Percentiles rank a stretch among this genome's conserved stretches.
phyloP scores from a whole-genome alignment of 2,113 vertebrate genomes.

The Leptodactylus fuscus region DNA sequence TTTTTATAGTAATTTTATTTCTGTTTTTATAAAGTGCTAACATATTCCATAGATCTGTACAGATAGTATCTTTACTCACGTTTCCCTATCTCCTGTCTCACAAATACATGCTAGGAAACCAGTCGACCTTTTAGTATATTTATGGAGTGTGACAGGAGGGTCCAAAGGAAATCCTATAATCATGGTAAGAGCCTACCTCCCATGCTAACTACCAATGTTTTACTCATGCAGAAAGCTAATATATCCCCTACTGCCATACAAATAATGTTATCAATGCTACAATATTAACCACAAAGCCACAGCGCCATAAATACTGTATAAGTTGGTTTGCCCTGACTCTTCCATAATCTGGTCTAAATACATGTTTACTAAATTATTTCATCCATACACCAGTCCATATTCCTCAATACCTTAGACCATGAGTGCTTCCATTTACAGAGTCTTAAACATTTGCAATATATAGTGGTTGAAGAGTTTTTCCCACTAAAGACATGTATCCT shows the following conservation, averaged over 20 bases:
- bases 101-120: not conserved
- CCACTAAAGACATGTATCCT: too few species aligned
- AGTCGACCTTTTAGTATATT: not conserved
- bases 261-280: not conserved
- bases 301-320: not conserved
- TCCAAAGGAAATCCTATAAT: not conserved
- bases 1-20: not conserved
- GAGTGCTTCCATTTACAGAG: too few species aligned
- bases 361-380: too few species aligned
- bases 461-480: too few species aligned
- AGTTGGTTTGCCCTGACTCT: not conserved
- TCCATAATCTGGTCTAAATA: not conserved
- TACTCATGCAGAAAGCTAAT: too few species aligned
- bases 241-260: not conserved
- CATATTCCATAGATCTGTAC: not conserved
- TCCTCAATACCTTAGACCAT: too few species aligned
- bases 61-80: too few species aligned
- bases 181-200: not conserved
- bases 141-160: not conserved
- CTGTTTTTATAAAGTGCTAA: not conserved
- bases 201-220: not conserved
- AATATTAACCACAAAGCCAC: not conserved
- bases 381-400: too few species aligned
- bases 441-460: too few species aligned
- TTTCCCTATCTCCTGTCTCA: too few species aligned